Percentiles rank a stretch among this genome's conserved stretches.
phyloP scores from a whole-genome alignment of 2,113 vertebrate species.

The Acanthisitta chloris region DNA sequence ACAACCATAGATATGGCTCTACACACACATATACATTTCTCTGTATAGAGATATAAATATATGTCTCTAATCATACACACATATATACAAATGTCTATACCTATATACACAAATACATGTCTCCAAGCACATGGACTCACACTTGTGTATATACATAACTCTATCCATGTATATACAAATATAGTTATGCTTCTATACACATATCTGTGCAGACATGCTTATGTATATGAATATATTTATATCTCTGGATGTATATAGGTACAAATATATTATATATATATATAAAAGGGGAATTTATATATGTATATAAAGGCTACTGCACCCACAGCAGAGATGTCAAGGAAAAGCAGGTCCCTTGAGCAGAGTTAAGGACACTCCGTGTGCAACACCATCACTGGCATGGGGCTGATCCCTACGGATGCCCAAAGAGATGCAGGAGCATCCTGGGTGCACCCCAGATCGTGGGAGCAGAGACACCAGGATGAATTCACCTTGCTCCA shows the following conservation, averaged over 20 bases:
- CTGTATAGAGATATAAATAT: background rate
- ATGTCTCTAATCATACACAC: background rate
- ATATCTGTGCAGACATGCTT: rapidly evolving
- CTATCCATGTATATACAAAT: background rate
- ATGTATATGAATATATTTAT: background rate
- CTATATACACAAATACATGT: background rate
- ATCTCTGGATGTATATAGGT: background rate
- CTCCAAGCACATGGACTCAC: background rate
- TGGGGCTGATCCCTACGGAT: rapidly evolving
- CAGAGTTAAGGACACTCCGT: background rate
- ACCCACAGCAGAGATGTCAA: rapidly evolving
- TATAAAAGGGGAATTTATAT: background rate
- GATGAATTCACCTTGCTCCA: rapidly evolving
- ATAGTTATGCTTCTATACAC: background rate
- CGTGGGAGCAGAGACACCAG: background rate
- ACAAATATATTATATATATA: background rate
- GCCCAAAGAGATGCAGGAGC: background rate
- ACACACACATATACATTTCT: background rate
- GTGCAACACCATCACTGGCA: background rate
- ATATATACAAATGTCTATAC: background rate
- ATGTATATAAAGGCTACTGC: background rate
- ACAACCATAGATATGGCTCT: background rate
- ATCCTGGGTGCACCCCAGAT: background rate
- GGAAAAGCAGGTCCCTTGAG: background rate
- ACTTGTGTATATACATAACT: background rate